Conservation (phyloP, 1,140 invertebrate genomes). For the Phortica variegata region DNA sequence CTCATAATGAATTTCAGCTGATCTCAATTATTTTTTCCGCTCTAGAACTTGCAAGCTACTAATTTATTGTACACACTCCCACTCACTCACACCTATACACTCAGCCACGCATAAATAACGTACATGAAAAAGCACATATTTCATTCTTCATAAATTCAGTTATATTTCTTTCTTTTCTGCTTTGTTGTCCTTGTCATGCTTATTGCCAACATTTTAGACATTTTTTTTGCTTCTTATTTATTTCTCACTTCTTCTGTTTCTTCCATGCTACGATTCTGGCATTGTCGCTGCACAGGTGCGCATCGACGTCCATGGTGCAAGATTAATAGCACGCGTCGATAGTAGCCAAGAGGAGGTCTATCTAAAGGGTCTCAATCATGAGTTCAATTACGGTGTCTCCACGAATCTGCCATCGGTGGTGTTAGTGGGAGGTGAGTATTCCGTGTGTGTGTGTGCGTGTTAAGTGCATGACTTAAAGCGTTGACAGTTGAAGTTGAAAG, state of each 20-base stretch:
- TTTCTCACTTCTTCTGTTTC: constrained; percentile 4
- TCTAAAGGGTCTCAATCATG: constrained; percentile 75
- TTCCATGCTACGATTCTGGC: constrained; percentile 2
- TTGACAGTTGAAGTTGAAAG: too few species aligned
- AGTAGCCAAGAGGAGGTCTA: constrained; percentile 75
- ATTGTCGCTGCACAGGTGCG: constrained; percentile 59
- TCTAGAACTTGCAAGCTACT: too few species aligned
- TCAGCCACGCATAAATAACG: constrained; percentile 48
- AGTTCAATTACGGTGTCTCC: constrained; percentile 80
- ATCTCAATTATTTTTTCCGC: too few species aligned
- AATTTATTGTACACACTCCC: constrained; percentile 18
- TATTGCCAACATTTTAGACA: too few species aligned
- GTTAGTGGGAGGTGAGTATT: constrained; percentile 76
- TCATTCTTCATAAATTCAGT: constrained; percentile 29
- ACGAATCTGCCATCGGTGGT: constrained; percentile 83
- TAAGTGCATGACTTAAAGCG: too few species aligned
- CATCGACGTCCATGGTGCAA: constrained; percentile 79
- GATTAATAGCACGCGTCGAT: constrained; percentile 81
- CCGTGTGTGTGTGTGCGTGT: constrained; percentile 5
- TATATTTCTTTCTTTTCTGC: too few species aligned
- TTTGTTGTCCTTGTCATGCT: constrained; percentile 1
- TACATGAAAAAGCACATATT: too few species aligned
- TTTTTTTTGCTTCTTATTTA: too few species aligned
- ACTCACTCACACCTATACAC: too few species aligned
- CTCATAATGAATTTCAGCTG: constrained; percentile 54